Evolutionary conservation across 1,140 invertebrate species (phyloP), one percentile per base, ranked within the genome.

Genomic region (Hylaeus anthracinus): DNA sequence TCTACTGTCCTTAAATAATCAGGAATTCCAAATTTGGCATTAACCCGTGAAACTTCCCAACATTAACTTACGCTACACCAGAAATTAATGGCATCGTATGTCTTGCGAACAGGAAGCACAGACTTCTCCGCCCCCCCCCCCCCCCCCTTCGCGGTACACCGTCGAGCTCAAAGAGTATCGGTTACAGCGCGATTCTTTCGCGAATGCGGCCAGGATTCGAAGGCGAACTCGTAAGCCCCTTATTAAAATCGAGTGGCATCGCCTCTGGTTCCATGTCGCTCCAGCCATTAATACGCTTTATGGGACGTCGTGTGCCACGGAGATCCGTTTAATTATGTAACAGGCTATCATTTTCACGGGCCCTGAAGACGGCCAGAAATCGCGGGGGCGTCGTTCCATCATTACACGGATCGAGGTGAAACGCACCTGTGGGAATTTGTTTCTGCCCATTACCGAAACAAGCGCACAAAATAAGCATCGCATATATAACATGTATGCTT

Each of bases 341-440:
- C 77, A 71, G 69, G 72, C 51, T 48, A 78, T 77, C 81, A 63
- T 72, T 77, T 48, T 53, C 55, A 51, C 67, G 55, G 72, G 79
- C 74, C 72, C 76, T 72, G n/a, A 71, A 72, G 72, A 79, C 80
- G 72, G 67, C 53, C 75, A 64, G 65, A 60, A 81, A 63, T 86
- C 84, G 78, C 86, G 72, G 48, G 82, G 81, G 85, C 72, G 65
- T 79, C 86, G 72, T 87, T 86, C 85, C 55, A 9, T 85, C 76
- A 88, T 88, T 85, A 86, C 66, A 76, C 72, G 65, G 65, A 53
- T 82, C 72, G 76, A 77, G 71, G 60, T 45, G 48, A 79, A 80
- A 76, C 72, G 79, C 71, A 82, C 82, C 86, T 88, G 75, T 76
- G 86, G 85, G 82, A 83, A 41, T 88, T 80, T 81, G 77, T 78